Evolutionary conservation across 2,888 invertebrate genomes (phyloP), one percentile per base, ranked within the genome.

Genomic region (Monoplex corrugatus): DNA sequence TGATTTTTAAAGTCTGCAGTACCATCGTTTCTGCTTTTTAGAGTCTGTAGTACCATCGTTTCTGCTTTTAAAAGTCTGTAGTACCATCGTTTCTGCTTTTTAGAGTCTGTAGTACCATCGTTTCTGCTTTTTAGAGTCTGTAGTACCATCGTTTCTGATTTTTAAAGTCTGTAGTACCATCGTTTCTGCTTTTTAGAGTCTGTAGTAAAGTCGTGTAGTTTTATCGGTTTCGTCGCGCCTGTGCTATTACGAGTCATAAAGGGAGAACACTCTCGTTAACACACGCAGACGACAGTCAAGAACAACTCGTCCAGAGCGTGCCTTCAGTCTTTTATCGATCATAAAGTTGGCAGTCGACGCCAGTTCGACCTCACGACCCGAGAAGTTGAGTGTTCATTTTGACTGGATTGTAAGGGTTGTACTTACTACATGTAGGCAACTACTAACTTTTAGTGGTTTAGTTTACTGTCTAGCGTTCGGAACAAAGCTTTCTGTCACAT

Each of bases 211-310:
- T 43, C 43, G 43, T 43, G 8, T 35, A 28, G 23, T 80, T 80
- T 43, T 43, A 80, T 5, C 6, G 23, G 6, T 50, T 43, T 80
- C 80, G 19, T 13, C 10, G 16, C 3, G 28, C 43, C 6, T 80
- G 23, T n/a, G 10, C n/a, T 10, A 23, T 45, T 13, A n/a, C 82
- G 8, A 8, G 32, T 28, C 45, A 45, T 82, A 44, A 82, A 45
- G 82, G 82, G 82, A 82, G 32, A 43, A 32, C 44, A 82, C 82
- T 43, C 45, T 16, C 32, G n/a, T 0, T 38, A 45, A 44, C 44
- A 32, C 82, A 32, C 45, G 82, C 82, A 45, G 82, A 82, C 82
- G 82, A 45, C 82, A 82, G 32, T 19, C 13, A 45, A 45, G 13
- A 45, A 82, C 82, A 82, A 32, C 82, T 82, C 82, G n/a, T 45